A percentile compares a stretch with the other conserved stretches of the same genome.
These are phyloP conservation scores for Resseliella maxima DNA, from an alignment of 2,888 invertebrate genomes.

Conservation along the genomic window DNA sequence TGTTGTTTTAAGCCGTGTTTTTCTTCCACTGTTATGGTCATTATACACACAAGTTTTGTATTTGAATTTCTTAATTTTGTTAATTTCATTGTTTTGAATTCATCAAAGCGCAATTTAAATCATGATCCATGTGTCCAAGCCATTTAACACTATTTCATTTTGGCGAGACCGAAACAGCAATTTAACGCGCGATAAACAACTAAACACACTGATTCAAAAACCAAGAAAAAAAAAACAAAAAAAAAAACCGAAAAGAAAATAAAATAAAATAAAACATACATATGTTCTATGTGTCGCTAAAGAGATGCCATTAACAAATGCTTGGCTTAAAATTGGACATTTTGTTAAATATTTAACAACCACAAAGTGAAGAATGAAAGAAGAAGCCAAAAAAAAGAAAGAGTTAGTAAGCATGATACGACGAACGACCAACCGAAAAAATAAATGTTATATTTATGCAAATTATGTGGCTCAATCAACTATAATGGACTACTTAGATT, in stretches of 20 bases:
- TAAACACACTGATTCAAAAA: not conserved
- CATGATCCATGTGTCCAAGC: not conserved
- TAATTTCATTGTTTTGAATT: not conserved
- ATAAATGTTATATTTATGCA: constrained; percentile 36
- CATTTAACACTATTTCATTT: not conserved
- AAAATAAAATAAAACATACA: too few relatives aligned
- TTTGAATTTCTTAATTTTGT: not conserved
- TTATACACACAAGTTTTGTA: not conserved
- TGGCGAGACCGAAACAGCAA: not conserved
- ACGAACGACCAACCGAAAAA: too few relatives aligned
- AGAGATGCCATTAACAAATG: constrained; percentile 23
- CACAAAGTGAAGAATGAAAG: too few relatives aligned
- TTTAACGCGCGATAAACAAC: not conserved
- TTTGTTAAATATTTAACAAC: constrained; percentile 6
- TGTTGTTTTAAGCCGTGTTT: not conserved
- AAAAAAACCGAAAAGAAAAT: too few relatives aligned
- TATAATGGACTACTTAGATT: constrained; percentile 33
- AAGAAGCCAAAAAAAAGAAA: too few relatives aligned
- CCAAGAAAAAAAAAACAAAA: too few relatives aligned
- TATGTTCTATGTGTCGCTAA: constrained; percentile 32
- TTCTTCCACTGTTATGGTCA: not conserved
- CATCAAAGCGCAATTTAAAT: not conserved
- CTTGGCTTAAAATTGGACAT: not conserved
- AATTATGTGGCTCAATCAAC: constrained; percentile 53
- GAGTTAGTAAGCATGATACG: too few relatives aligned